Base-by-base conservation (phyloP, 2,888 invertebrate genomes). In the Folsomia manolachei region DNA sequence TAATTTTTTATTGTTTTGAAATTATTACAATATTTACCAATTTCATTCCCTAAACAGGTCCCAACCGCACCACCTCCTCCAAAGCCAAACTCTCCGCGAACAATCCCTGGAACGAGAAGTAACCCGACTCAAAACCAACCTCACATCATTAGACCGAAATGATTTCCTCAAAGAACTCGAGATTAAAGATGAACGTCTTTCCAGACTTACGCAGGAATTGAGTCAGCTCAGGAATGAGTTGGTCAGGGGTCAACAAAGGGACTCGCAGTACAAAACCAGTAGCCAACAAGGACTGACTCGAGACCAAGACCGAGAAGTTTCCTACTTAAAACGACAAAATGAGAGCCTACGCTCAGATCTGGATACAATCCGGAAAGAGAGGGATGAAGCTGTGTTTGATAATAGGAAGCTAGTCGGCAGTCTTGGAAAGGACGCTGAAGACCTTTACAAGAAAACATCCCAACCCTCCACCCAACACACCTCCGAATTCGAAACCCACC, bases 81-180 rank as follows among this genome's bases (percentile, higher is more conserved):
- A 73, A 19, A 70, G 73, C 21, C 64, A 71, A 24, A 26, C 62
- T 1, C 23, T 39, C 1, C 18, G 24, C 7, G 27, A 66, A 52
- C 65, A 71, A 67, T 69, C 61, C 1, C 23, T 74, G n/a, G 74
- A 72, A 18, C 21, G 74, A 51, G 76, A 76, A 74, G 61, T 71
- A 24, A 24, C 63, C 14, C 25, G 63, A 7, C 63, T 74, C 2
- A 72, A 65, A 18, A 21, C 70, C 9, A 63, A 66, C 23, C 60
- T 74, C 0, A 74, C 70, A 63, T 61, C 69, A 19, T 52, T 74
- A 25, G 76, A 76, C 4, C 7, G 56, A 26, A 78, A 80, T 24
- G 76, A 76, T 64, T 75, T 77, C 73, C 69, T 77, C 19, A 70
- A 71, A 2, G 80, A 80, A 24, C 26, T 79, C 11, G 78, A 79